These are phyloP conservation scores for Drusus annulatus DNA, from an alignment of 1,140 invertebrate species.

Conservation along the genomic window DNA sequence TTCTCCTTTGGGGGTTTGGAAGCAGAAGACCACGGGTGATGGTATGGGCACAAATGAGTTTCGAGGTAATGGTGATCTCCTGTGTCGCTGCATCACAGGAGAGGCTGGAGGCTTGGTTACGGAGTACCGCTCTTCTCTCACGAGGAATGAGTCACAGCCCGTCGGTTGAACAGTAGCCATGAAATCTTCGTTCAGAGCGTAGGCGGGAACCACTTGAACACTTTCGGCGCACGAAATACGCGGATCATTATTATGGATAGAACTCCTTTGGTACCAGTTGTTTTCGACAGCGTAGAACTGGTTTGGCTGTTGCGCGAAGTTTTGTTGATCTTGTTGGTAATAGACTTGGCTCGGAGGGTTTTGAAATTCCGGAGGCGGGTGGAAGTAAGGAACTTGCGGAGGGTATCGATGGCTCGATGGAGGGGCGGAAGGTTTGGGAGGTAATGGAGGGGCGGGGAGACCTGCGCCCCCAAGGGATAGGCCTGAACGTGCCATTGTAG, in stretches of 20 bases:
- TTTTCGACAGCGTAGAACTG: slow-evolving; percentile 25
- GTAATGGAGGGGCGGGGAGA: slow-evolving; percentile 50
- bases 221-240: slow-evolving; percentile 21
- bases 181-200: slow-evolving; percentile 12
- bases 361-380: slow-evolving; percentile 26
- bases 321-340: neutral
- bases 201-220: slow-evolving; percentile 29
- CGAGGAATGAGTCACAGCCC: neutral
- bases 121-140: slow-evolving; percentile 15
- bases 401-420: slow-evolving; percentile 37
- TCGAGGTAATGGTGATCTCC: slow-evolving; percentile 43
- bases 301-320: neutral
- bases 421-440: slow-evolving; percentile 54
- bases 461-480: slow-evolving; percentile 12
- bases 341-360: neutral
- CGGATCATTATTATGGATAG: slow-evolving; percentile 9
- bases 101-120: slow-evolving; percentile 39
- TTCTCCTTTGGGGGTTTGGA: slow-evolving; percentile 37
- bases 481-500: neutral
- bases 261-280: slow-evolving; percentile 36
- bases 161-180: neutral
- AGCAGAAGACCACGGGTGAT: slow-evolving; percentile 40
- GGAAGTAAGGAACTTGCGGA: slow-evolving; percentile 52
- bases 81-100: slow-evolving; percentile 31
- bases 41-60: slow-evolving; percentile 29